phyloP scores from a whole-genome alignment of 92 coral and sea anemone species.

The Parazoanthus darwini region DNA sequence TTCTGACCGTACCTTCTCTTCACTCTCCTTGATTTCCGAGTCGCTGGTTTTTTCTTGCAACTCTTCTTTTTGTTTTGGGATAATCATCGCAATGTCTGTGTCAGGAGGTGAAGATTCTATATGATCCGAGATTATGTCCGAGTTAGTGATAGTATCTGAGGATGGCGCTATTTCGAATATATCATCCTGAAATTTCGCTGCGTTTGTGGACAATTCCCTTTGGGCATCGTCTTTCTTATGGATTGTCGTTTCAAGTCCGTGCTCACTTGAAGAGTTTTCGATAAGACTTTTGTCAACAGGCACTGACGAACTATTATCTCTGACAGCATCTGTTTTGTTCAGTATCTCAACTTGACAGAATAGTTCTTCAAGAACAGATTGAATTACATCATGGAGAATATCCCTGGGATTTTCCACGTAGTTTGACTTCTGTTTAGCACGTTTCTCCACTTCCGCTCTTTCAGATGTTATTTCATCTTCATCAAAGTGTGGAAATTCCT shows the following conservation, averaged over 20 bases:
- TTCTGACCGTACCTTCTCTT: conserved; percentile 4
- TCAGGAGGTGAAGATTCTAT: not conserved
- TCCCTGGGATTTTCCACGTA: conserved; percentile 26
- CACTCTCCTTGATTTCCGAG: not conserved
- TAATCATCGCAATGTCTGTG: not conserved
- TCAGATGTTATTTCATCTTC: conserved; percentile 15
- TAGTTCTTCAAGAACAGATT: conserved; percentile 35
- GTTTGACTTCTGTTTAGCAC: not conserved
- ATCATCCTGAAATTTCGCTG: conserved; percentile 6
- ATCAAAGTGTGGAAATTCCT: not conserved
- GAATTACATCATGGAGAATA: conserved; percentile 14
- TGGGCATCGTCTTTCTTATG: not conserved
- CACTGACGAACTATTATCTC: not conserved
- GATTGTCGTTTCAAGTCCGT: not conserved
- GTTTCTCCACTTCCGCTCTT: not conserved
- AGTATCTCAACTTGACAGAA: conserved; percentile 35
- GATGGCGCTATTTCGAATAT: not conserved
- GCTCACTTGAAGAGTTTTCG: conserved; percentile 7
- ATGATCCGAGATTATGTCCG: not conserved
- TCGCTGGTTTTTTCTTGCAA: not conserved
- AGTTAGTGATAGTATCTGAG: not conserved
- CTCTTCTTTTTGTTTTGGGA: conserved; percentile 5
- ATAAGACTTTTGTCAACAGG: not conserved
- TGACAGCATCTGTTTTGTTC: conserved; percentile 17
- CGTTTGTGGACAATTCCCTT: not conserved